A percentile compares a stretch with the other conserved stretches of the same genome.
Conservation (phyloP, 1,140 invertebrate genomes). For the Zophobas atratus region DNA sequence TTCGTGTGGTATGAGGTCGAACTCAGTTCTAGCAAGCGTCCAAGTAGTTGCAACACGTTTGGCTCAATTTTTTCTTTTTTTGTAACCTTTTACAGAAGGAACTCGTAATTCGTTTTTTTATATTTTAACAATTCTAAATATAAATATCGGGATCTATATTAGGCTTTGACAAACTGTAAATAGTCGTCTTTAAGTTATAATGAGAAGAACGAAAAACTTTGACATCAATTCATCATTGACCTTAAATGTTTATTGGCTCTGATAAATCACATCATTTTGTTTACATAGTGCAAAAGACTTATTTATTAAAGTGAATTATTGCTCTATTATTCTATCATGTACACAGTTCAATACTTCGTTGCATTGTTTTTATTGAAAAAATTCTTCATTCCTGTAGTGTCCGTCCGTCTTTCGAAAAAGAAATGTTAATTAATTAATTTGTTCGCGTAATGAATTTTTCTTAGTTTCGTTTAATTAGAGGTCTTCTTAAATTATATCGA, state of each 20-base stretch:
- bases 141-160: constrained; percentile 31
- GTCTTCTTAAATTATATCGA: constrained; percentile 1
- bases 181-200: constrained; percentile 27
- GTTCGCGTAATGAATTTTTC: neutral
- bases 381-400: neutral
- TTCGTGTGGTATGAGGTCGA: constrained; percentile 41
- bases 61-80: no score
- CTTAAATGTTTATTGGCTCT: constrained; percentile 46
- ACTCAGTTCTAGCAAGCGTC: constrained; percentile 12
- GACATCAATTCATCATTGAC: constrained; percentile 48
- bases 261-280: constrained; percentile 47
- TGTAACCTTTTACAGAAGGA: no score
- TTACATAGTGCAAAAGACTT: constrained; percentile 47
- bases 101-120: neutral
- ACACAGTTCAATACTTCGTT: constrained; percentile 30
- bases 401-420: no score
- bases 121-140: constrained; percentile 27
- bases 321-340: constrained; percentile 41
- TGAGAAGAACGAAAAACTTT: constrained; percentile 38
- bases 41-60: neutral
- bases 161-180: constrained; percentile 39
- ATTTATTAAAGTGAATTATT: constrained; percentile 38
- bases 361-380: constrained; percentile 23
- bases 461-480: neutral
- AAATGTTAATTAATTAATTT: neutral